Percentiles rank a stretch among this genome's conserved stretches.
Evolutionary conservation across 2,888 invertebrate species (phyloP).

Genomic region (Cephus pulcher): DNA sequence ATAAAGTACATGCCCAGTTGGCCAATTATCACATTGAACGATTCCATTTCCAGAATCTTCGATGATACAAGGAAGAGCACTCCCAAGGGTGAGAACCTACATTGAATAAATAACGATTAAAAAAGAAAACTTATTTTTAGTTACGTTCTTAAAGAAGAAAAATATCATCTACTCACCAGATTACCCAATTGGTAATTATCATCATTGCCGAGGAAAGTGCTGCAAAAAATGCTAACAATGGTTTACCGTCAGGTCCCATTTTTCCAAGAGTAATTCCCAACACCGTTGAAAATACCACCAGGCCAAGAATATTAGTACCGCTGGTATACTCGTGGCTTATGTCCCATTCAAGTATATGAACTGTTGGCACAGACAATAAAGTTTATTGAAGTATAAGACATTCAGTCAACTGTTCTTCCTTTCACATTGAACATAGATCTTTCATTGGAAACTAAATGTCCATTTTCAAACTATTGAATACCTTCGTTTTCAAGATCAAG

Average conservation of each 20-base stretch:
- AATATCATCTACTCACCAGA: constrained; percentile 76
- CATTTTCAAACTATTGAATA: neutral
- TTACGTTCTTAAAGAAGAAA: neutral
- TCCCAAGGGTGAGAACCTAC: constrained; percentile 89
- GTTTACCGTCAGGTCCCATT: constrained; percentile 85
- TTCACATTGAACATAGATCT: neutral
- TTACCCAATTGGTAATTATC: constrained; percentile 96
- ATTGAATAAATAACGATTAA: neutral
- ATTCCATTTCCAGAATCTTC: constrained; percentile 91
- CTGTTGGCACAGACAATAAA: neutral
- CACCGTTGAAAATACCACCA: constrained; percentile 87
- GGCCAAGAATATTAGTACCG: constrained; percentile 86
- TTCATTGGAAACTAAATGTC: neutral
- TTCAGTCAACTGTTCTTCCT: neutral
- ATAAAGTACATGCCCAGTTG: constrained; percentile 93
- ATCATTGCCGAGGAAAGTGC: constrained; percentile 93
- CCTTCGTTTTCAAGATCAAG: neutral
- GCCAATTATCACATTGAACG: constrained; percentile 84
- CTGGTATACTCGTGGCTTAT: constrained; percentile 78
- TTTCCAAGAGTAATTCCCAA: constrained; percentile 92
- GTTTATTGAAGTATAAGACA: neutral
- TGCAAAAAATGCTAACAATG: constrained; percentile 87
- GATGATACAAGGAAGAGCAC: constrained; percentile 90
- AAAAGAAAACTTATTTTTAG: constrained; percentile 24
- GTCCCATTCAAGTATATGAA: constrained; percentile 68